Conservation (phyloP, 2,113 vertebrate genomes). For the Galemys pyrenaicus region DNA sequence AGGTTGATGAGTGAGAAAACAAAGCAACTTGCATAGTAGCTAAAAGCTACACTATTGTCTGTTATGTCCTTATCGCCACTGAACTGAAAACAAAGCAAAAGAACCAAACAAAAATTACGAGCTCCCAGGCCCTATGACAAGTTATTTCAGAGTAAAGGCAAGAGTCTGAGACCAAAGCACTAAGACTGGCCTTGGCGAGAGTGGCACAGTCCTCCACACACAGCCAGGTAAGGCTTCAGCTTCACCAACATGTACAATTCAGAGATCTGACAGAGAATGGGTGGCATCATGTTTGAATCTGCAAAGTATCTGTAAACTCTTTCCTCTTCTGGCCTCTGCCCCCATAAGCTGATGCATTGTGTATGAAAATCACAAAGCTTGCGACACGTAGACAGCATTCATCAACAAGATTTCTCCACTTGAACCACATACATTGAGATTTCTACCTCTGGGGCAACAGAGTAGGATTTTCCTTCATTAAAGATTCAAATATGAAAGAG, state of each 20-base stretch:
- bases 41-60: background rate
- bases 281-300: background rate
- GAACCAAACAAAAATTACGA: background rate
- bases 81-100: background rate
- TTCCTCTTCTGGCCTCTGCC: background rate
- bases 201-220: background rate
- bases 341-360: background rate
- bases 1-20: background rate
- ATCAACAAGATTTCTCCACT: conserved; percentile 45
- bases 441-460: background rate
- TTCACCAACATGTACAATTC: conserved; percentile 1
- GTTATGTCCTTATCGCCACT: background rate
- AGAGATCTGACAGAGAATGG: background rate
- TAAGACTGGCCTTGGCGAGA: background rate
- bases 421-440: background rate
- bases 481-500: conserved; percentile 22
- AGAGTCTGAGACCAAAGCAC: background rate
- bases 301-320: background rate
- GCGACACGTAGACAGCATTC: conserved; percentile 37
- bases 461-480: conserved; percentile 43
- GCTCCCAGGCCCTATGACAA: background rate
- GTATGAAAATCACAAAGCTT: conserved; percentile 26
- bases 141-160: conserved; percentile 24
- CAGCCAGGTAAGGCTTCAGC: background rate
- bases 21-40: background rate